A percentile compares a stretch with the other conserved stretches of the same genome.
Evolutionary conservation across 2,888 invertebrate genomes (phyloP).

Genomic region (Listrodromus nycthemerus): DNA sequence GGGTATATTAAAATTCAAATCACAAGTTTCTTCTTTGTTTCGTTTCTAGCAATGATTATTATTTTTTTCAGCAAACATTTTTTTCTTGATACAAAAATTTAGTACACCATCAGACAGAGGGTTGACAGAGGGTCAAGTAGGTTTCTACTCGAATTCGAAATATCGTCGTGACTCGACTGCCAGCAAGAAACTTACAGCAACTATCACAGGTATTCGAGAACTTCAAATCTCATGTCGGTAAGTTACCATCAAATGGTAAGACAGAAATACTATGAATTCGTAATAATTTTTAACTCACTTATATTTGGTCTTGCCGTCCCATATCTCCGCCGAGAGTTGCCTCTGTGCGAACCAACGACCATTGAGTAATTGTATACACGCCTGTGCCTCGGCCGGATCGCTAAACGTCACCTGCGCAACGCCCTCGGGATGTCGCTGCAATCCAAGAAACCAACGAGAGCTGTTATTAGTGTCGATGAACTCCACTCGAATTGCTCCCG

Average conservation of each 20-base stretch:
- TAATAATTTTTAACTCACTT: slow-evolving; percentile 84
- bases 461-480: slow-evolving; percentile 12
- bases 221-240: not conserved
- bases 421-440: slow-evolving; percentile 95
- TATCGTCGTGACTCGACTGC: not conserved
- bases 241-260: slow-evolving; percentile 24
- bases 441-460: slow-evolving; percentile 47
- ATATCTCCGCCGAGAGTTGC: slow-evolving; percentile 93
- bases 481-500: not conserved
- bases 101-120: not conserved
- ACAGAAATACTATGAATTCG: not conserved
- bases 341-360: slow-evolving; percentile 96
- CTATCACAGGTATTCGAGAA: not conserved
- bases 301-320: slow-evolving; percentile 98
- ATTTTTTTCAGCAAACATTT: not conserved
- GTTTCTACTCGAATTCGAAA: not conserved
- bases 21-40: not conserved
- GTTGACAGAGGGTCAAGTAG: not conserved
- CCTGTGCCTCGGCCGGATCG: slow-evolving; percentile 96
- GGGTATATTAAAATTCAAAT: not conserved
- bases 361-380: slow-evolving; percentile 94
- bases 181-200: not conserved
- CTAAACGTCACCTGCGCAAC: slow-evolving; percentile 96
- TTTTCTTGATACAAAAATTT: not conserved
- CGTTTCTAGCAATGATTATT: not conserved